Conservation (phyloP, 2,797 vertebrate species). For the Falco concolor region DNA sequence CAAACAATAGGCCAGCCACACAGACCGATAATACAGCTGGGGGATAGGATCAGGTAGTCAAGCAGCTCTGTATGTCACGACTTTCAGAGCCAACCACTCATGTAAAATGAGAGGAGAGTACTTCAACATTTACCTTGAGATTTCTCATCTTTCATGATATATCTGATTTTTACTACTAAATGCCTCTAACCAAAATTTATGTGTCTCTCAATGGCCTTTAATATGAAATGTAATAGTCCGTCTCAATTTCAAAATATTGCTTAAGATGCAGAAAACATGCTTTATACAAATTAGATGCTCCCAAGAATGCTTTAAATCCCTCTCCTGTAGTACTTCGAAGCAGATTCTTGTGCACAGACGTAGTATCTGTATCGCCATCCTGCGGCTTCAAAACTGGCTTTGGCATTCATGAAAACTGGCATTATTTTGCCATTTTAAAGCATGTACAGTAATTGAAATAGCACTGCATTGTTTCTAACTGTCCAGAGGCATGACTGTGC, state of each 20-base stretch:
- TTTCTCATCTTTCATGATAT: background rate
- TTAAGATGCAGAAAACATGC: background rate
- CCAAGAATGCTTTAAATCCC: background rate
- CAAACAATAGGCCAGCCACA: background rate
- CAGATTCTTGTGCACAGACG: background rate
- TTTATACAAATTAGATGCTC: background rate
- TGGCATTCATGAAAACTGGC: background rate
- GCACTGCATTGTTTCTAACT: background rate
- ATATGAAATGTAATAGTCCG: background rate
- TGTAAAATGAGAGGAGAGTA: background rate
- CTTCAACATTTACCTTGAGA: background rate
- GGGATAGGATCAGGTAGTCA: background rate
- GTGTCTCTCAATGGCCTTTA: background rate
- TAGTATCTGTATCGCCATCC: accelerated
- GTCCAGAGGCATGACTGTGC: background rate
- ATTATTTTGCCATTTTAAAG: background rate
- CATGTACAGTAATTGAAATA: background rate
- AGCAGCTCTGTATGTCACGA: background rate
- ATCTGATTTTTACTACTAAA: background rate
- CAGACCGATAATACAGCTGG: background rate
- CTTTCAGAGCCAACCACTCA: background rate
- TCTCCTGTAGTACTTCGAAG: background rate
- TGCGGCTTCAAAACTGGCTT: background rate
- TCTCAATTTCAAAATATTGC: background rate
- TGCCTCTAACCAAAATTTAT: background rate